A percentile compares a stretch with the other conserved stretches of the same genome.
These are phyloP conservation scores for Scytalopus superciliaris DNA, from an alignment of 2,113 vertebrate genomes.

Conservation along the genomic window DNA sequence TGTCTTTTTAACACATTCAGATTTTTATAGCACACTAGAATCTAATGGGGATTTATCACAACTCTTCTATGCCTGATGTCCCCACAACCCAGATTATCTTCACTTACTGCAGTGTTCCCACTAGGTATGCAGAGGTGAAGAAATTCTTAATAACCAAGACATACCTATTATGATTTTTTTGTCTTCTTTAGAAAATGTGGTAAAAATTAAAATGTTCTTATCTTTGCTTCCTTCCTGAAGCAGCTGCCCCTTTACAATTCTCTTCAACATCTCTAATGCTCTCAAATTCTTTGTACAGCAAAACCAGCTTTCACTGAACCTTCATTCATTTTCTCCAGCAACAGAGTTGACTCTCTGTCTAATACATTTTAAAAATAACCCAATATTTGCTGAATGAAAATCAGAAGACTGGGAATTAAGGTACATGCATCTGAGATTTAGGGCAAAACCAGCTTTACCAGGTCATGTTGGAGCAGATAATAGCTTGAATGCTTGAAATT, in stretches of 20 bases:
- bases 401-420: not conserved
- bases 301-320: not conserved
- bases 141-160: not conserved
- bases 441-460: not conserved
- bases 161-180: not conserved
- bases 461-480: not conserved
- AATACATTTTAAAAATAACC: not conserved
- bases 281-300: not conserved
- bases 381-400: not conserved
- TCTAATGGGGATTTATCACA: not conserved
- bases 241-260: not conserved
- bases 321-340: not conserved
- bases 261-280: not conserved
- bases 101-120: not conserved
- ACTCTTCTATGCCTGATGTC: not conserved
- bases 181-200: not conserved
- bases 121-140: not conserved
- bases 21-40: not conserved
- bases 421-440: not conserved
- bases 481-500: not conserved
- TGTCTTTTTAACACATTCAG: not conserved
- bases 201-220: not conserved
- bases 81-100: not conserved
- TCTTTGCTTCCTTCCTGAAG: not conserved
- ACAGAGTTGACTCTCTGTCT: not conserved